Base-by-base conservation (phyloP, 2,888 invertebrate species). In the Caenorhabditis sulstoni region DNA sequence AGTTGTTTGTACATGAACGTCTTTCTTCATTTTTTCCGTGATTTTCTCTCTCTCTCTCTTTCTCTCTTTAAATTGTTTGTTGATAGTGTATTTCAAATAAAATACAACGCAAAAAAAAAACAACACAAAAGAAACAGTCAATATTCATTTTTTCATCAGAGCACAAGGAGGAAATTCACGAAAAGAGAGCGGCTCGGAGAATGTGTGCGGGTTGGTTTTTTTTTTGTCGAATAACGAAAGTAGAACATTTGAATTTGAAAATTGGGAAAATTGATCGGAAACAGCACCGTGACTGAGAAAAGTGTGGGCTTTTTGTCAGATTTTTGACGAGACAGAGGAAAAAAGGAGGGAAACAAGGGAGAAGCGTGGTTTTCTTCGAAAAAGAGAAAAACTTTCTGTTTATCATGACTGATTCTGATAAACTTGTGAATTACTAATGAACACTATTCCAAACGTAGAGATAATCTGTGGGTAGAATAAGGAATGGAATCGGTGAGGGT, bases 1-100 rank as follows among this genome's bases (percentile, higher is more conserved):
- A 68, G 52, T 50, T 77, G 64, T 70, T 70, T 70, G 76, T 70
- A 64, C 68, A 77, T 70, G 41, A 70, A 70, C 22, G 50, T 64
- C 59, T 53, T 55, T 39, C 11, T n/a, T n/a, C n/a, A n/a, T n/a
- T n/a, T n/a, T n/a, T n/a, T n/a, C n/a, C n/a, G n/a, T n/a, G n/a
- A n/a, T 52, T 12, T 20, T 50, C n/a, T 37, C 9, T n/a, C 23
- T 22, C 35, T 50, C 8, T 35, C 20, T 11, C 20, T 67, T 45
- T 29, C 7, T 29, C 29, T 7, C 29, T 7, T 29, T 29, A 29
- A 29, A 29, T 47, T 64, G 65, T 75, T 75, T 76, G 77, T 71
- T 77, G 77, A 77, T 70, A 77, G 77, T 57, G 35, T 68, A 58
- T 61, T 44, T 50, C 22, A 45, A 50, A 44, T 29, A 47, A 70